Percentiles rank a stretch among this genome's conserved stretches.
phyloP scores from a whole-genome alignment of 2,113 vertebrate species.

The Anseranas semipalmata region DNA sequence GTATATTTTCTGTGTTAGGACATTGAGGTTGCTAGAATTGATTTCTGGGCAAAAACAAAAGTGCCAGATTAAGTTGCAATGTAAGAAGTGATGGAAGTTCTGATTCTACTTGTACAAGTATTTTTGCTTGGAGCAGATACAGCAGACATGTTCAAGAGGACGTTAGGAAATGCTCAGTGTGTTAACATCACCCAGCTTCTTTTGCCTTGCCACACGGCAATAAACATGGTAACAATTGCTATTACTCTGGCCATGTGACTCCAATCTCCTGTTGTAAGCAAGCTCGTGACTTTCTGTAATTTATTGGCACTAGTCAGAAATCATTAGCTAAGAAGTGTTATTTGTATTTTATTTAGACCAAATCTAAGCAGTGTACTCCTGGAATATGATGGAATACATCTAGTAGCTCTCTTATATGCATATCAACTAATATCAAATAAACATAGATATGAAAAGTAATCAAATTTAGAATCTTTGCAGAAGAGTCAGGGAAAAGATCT shows the following conservation, averaged over 20 bases:
- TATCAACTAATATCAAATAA: background rate
- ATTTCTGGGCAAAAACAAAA: background rate
- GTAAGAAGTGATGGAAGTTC: background rate
- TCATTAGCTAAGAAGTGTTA: background rate
- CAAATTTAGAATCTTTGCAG: background rate
- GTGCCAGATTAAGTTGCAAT: background rate
- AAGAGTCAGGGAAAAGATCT: background rate
- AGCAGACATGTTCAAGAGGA: background rate
- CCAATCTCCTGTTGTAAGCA: background rate
- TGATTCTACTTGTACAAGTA: background rate
- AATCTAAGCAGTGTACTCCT: background rate
- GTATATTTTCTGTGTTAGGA: background rate
- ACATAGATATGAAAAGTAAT: background rate
- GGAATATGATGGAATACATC: background rate
- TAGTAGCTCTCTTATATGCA: background rate
- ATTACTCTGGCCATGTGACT: background rate
- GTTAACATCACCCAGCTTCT: background rate
- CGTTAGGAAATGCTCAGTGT: background rate
- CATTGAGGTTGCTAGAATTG: background rate
- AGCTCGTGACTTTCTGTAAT: background rate
- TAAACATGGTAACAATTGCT: background rate
- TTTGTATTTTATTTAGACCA: background rate
- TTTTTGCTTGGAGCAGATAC: background rate
- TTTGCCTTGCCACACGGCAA: background rate
- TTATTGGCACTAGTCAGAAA: background rate